These are phyloP conservation scores for Ivindomyrus marchei DNA, from an alignment of 2,113 vertebrate species.

Conservation along the genomic window DNA sequence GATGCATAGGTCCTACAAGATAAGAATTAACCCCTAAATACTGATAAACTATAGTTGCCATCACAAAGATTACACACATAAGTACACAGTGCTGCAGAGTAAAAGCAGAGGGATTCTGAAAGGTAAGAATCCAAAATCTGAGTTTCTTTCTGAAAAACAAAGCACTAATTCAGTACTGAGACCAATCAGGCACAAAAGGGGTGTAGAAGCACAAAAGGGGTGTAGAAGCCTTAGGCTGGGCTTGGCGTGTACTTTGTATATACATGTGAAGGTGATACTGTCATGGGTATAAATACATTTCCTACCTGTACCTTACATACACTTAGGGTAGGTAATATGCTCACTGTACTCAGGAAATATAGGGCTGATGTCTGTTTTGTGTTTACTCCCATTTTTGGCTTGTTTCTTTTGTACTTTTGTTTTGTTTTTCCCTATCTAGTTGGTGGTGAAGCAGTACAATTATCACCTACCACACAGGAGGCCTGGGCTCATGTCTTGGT, in stretches of 20 bases:
- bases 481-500: background rate
- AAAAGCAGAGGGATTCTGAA: background rate
- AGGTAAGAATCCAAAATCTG: background rate
- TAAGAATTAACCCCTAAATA: constrained; percentile 44
- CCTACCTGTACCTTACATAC: background rate
- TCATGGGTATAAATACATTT: background rate
- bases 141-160: background rate
- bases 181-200: background rate
- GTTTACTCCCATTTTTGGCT: background rate
- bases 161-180: background rate
- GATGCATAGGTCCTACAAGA: constrained; percentile 36
- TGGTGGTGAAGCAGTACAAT: background rate
- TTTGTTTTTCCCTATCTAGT: background rate
- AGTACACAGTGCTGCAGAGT: constrained; percentile 9
- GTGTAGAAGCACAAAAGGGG: background rate
- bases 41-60: constrained; percentile 37
- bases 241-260: background rate
- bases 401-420: background rate
- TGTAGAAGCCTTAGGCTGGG: background rate
- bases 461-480: background rate
- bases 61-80: constrained; percentile 33
- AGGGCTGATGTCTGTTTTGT: background rate
- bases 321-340: background rate
- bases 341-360: background rate
- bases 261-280: background rate